phyloP scores from a whole-genome alignment of 2,113 vertebrate genomes.

The Hemichromis elongatus region DNA sequence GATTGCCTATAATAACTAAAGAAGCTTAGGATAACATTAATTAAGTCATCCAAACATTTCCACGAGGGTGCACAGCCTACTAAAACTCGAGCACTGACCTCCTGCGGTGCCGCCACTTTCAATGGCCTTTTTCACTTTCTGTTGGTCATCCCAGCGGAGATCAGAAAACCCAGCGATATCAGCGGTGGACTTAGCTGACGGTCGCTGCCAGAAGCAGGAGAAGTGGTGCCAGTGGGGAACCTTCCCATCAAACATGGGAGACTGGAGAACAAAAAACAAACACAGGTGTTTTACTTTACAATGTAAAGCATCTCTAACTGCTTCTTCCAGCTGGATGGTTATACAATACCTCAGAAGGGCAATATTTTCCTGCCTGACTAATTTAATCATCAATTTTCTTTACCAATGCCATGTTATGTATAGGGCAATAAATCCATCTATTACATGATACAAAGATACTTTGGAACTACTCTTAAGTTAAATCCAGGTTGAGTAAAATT shows the following conservation, averaged over 20 bases:
- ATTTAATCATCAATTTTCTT: background rate
- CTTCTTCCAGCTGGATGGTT: background rate
- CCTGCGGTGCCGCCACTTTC: slow-evolving; percentile 80
- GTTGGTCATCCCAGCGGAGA: slow-evolving; percentile 95
- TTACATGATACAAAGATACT: background rate
- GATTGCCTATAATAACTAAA: background rate
- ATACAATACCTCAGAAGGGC: background rate
- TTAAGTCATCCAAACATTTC: background rate
- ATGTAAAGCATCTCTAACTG: background rate
- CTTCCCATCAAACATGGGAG: slow-evolving; percentile 96
- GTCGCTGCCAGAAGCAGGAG: slow-evolving; percentile 93
- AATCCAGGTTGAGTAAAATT: background rate
- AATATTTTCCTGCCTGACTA: background rate
- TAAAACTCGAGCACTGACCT: slow-evolving; percentile 25
- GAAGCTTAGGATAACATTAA: background rate
- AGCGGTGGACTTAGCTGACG: slow-evolving; percentile 72
- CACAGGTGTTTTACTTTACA: background rate
- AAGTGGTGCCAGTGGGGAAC: slow-evolving; percentile 98
- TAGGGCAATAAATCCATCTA: background rate
- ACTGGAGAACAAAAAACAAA: slow-evolving; percentile 68
- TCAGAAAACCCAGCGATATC: slow-evolving; percentile 87
- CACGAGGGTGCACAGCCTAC: background rate
- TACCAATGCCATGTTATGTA: background rate
- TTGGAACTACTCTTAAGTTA: background rate
- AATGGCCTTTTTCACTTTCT: slow-evolving; percentile 91